phyloP scores from a whole-genome alignment of 2,797 vertebrate genomes.

The Phrynocephalus vlangalii region DNA sequence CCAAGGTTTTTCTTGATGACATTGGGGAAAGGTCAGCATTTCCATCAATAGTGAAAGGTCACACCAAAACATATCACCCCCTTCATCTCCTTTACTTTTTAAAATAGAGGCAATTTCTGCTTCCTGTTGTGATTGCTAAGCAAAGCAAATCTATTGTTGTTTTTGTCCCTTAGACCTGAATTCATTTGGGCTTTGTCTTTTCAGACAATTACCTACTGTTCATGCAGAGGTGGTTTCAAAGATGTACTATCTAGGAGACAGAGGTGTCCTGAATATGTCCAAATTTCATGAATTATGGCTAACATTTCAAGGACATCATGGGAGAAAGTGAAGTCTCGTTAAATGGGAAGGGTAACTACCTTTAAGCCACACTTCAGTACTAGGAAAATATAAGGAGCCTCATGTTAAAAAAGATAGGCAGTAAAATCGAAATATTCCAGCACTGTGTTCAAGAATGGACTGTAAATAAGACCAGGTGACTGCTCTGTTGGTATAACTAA shows the following conservation, averaged over 20 bases:
- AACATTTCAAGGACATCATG: not conserved
- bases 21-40: not conserved
- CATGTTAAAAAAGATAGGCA: not conserved
- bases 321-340: not conserved
- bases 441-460: constrained; percentile 19
- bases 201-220: constrained; percentile 2
- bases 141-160: not conserved
- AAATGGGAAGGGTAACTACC: not conserved
- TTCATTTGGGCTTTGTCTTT: constrained; percentile 17
- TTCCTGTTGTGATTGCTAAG: not conserved
- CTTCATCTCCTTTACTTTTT: not conserved
- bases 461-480: constrained; percentile 25
- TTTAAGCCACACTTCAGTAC: not conserved
- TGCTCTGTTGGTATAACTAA: constrained; percentile 26
- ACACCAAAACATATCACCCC: not conserved
- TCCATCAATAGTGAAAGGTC: not conserved
- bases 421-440: constrained; percentile 14
- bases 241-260: constrained; percentile 13
- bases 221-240: constrained; percentile 18
- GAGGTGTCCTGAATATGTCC: not conserved
- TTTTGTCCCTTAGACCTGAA: not conserved
- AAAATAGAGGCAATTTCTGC: constrained; percentile 8
- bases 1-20: not conserved
- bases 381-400: constrained; percentile 29
- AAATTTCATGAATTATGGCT: constrained; percentile 21